A percentile compares a stretch with the other conserved stretches of the same genome.
These are phyloP conservation scores for Pseudopleuronectes americanus DNA, from an alignment of 2,797 vertebrate genomes.

Conservation along the genomic window DNA sequence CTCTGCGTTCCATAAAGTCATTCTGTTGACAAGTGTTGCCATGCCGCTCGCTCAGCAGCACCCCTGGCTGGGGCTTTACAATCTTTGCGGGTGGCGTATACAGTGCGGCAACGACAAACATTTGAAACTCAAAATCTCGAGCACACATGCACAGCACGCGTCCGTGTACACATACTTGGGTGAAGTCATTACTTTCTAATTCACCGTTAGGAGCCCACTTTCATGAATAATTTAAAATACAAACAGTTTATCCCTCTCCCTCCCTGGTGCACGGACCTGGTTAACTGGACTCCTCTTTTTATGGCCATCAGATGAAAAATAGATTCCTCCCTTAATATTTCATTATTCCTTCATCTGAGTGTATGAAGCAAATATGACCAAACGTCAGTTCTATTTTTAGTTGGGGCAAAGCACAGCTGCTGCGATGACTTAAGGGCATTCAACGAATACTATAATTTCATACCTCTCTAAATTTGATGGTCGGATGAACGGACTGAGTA, in stretches of 20 bases:
- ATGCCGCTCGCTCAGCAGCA: constrained; percentile 44
- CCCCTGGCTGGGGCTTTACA: constrained; percentile 32
- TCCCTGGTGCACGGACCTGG: constrained; percentile 62
- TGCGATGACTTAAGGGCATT: constrained; percentile 19
- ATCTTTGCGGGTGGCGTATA: constrained; percentile 30
- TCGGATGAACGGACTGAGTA: constrained; percentile 5
- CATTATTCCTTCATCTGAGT: constrained; percentile 65
- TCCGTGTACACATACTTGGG: constrained; percentile 5
- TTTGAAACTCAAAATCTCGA: constrained; percentile 19
- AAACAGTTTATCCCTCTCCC: constrained; percentile 71
- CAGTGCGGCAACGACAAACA: constrained; percentile 23
- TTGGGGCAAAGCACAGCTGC: constrained; percentile 20
- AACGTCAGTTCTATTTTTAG: constrained; percentile 62
- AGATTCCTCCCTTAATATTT: constrained; percentile 79
- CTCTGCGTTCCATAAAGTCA: constrained; percentile 60
- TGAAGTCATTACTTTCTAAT: constrained; percentile 61
- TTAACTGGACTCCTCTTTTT: constrained; percentile 73
- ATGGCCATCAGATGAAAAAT: constrained; percentile 73
- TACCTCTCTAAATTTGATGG: constrained; percentile 15
- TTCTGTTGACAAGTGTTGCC: constrained; percentile 62
- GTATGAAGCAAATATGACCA: constrained; percentile 64
- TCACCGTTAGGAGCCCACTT: constrained; percentile 56
- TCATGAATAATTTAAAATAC: constrained; percentile 81
- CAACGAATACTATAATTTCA: constrained; percentile 3
- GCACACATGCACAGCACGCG: background rate